A percentile compares a stretch with the other conserved stretches of the same genome.
Conservation (phyloP, 2,797 vertebrate genomes). For the Coluber constrictor region DNA sequence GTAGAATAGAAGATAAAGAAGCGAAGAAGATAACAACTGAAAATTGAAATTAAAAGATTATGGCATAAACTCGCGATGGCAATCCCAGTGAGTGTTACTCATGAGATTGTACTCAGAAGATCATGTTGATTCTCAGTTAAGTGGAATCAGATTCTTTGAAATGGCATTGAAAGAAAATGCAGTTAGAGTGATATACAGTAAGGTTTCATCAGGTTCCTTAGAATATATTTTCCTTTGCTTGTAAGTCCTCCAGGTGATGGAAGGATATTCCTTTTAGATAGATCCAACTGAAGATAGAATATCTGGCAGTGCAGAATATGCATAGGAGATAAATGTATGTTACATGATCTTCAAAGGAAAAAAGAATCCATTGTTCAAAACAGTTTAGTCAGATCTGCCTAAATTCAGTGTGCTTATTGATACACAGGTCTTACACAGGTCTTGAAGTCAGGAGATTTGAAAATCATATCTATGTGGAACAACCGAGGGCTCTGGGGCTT, state of each 20-base stretch:
- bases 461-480: not conserved
- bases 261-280: not conserved
- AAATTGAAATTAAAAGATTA: not conserved
- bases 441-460: not conserved
- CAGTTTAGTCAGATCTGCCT: not conserved
- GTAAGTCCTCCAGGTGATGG: not conserved
- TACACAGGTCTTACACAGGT: not conserved
- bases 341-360: not conserved
- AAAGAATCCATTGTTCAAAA: not conserved
- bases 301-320: not conserved
- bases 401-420: not conserved
- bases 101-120: not conserved
- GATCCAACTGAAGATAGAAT: too few species aligned
- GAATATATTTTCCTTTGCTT: not conserved
- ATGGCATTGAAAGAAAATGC: not conserved
- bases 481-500: not conserved
- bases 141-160: not conserved
- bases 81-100: not conserved
- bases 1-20: not conserved
- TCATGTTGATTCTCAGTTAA: not conserved
- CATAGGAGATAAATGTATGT: not conserved
- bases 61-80: not conserved
- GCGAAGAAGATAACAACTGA: not conserved
- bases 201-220: not conserved
- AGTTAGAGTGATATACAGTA: not conserved